Base-by-base conservation (phyloP, 2,797 vertebrate species). In the Neosalanx taihuensis region DNA sequence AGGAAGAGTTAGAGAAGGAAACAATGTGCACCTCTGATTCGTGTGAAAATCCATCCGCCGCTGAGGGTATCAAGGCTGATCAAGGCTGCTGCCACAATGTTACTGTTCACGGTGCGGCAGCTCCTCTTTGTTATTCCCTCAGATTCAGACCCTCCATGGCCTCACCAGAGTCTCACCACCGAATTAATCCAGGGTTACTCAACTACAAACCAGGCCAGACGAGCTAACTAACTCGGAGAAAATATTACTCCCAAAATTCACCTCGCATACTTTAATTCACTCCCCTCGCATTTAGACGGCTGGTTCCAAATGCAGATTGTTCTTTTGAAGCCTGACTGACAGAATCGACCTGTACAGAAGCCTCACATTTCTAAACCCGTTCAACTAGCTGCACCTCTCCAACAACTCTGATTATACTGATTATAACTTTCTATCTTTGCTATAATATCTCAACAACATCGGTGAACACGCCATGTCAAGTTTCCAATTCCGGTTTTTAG, bases 321-420 rank as follows among this genome's bases (percentile, higher is more conserved):
- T 17, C 17, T 35, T 33, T 7, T 61, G 67, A 57, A n/a, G 29
- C 18, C 64, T 67, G 37, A 70, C 68, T 56, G 6, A 30, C 51
- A 65, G 20, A 75, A 72, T 71, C 33, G 69, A 60, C 71, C 67
- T 31, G 31, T 69, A 71, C 61, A 61, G 64, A 35, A 59, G 69
- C 58, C 2, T 33, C 49, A 53, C 70, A 59, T 70, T 85, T 76
- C 51, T 63, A 95, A 97, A 97, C 96, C 93, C 91, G 95, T 96
- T 90, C 57, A 88, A 97, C 95, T 92, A 93, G 95, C 94, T 94
- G 86, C 87, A 89, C 94, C 90, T 94, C 89, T 86, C 67, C 80
- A 89, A 87, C 88, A 86, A 90, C 86, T 89, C 79, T 82, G 80
- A 89, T 86, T 86, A 88, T 87, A 84, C 79, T 26, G 82, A 81